phyloP scores from a whole-genome alignment of 1,140 invertebrate genomes.

The Antheraea mylitta region DNA sequence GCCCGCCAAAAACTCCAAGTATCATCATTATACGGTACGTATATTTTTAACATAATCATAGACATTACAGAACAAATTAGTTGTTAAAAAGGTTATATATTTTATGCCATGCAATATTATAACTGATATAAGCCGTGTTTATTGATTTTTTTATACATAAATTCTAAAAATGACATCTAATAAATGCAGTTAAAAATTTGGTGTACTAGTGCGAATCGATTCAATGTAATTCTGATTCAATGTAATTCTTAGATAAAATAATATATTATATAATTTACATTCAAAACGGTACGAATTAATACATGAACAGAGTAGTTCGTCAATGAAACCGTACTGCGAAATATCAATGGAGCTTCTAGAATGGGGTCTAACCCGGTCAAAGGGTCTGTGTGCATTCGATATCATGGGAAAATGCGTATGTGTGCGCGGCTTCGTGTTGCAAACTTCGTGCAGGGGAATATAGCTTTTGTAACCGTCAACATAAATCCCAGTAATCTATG shows the following conservation, averaged over 20 bases:
- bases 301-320: conserved; percentile 31
- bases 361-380: conserved; percentile 62
- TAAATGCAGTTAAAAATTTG: too few relatives aligned
- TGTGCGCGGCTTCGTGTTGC: conserved; percentile 19
- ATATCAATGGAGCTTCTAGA: conserved; percentile 70
- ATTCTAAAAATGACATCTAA: too few relatives aligned
- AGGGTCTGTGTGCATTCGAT: conserved; percentile 42
- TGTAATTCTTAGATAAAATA: not conserved
- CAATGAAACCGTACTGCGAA: conserved; percentile 65
- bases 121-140: too few relatives aligned
- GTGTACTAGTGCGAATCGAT: too few relatives aligned
- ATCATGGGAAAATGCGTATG: conserved; percentile 22
- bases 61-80: too few relatives aligned
- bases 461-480: conserved; percentile 15
- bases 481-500: conserved; percentile 14
- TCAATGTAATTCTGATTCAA: too few relatives aligned
- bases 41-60: too few relatives aligned
- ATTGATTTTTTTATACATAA: too few relatives aligned
- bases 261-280: not conserved
- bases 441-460: conserved; percentile 17
- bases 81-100: too few relatives aligned
- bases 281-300: not conserved
- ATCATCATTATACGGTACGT: too few relatives aligned
- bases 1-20: too few relatives aligned
- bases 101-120: too few relatives aligned